Base-by-base conservation (phyloP, 2,888 invertebrate genomes). In the Tinea trinotella region DNA sequence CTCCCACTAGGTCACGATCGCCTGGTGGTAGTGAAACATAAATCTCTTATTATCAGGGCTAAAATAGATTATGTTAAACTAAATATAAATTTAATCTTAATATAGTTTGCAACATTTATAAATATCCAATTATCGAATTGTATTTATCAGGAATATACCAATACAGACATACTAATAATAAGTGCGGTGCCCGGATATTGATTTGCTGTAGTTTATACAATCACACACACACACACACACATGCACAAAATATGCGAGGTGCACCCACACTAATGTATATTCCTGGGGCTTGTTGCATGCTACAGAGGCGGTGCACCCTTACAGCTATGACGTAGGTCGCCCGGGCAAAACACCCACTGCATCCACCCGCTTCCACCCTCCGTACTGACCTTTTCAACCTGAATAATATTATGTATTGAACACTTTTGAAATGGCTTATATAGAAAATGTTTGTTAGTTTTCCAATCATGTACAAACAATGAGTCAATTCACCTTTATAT, bases 321-420 rank as follows among this genome's bases (percentile, higher is more conserved):
- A 10, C 5, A 17, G 24, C 24, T 24, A 24, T 50, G 50, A 50
- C 50, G 50, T 24, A 24, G 24, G 50, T 24, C 13, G n/a, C 50
- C 50, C 13, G 24, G 17, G 48, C 48, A 40, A 10, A 40, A 17
- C 48, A 18, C 48, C 48, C 48, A 18, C 7, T 48, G 18, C 18
- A 48, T 10, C n/a, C 50, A 22, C 50, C 50, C 50, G 6, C 46
- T 40, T 2, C n/a, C 18, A 48, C 48, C 48, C 48, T 10, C 48
- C 12, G 24, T 24, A 24, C 50, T 50, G 50, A 50, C 50, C 50
- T 50, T 50, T 50, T 6, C 50, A 50, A 50, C 3, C 24, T 50
- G 24, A 24, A 50, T 50, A 50, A 22, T n/a, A 20, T 48, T 48
- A 10, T n/a, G n/a, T 18, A 48, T 48, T 48, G n/a, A 18, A 48